These are phyloP conservation scores for Pristis pectinata DNA, from an alignment of 2,797 vertebrate genomes.

Conservation along the genomic window DNA sequence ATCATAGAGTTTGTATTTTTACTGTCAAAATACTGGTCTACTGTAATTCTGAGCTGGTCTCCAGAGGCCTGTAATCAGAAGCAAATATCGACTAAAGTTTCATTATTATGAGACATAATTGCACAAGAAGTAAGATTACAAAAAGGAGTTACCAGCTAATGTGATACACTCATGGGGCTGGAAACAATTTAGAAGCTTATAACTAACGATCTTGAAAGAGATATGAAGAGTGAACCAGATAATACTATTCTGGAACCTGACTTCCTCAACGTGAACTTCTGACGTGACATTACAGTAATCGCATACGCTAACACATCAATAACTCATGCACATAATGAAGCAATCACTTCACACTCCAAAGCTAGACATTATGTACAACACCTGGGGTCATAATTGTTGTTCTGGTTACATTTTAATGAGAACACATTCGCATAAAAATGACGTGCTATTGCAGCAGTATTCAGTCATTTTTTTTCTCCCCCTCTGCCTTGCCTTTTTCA, in stretches of 20 bases:
- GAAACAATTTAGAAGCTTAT: not conserved
- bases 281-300: conserved; percentile 22
- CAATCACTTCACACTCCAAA: conserved; percentile 29
- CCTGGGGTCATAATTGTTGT: conserved; percentile 33
- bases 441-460: not conserved
- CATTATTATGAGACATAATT: not conserved
- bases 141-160: conserved; percentile 13
- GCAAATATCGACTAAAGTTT: conserved; percentile 11
- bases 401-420: conserved; percentile 32
- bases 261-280: not conserved
- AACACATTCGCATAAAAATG: conserved; percentile 28
- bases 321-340: conserved; percentile 35
- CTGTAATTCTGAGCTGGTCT: not conserved
- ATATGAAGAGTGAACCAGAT: conserved; percentile 15
- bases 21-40: not conserved
- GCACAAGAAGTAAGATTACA: not conserved
- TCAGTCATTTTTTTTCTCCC: not conserved
- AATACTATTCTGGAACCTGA: not conserved
- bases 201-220: conserved; percentile 19
- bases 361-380: conserved; percentile 26
- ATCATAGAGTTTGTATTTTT: not conserved
- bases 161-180: conserved; percentile 12
- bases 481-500: not conserved
- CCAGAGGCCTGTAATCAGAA: not conserved
- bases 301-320: conserved; percentile 27